phyloP scores from a whole-genome alignment of 2,888 invertebrate genomes.

The Boloria selene region DNA sequence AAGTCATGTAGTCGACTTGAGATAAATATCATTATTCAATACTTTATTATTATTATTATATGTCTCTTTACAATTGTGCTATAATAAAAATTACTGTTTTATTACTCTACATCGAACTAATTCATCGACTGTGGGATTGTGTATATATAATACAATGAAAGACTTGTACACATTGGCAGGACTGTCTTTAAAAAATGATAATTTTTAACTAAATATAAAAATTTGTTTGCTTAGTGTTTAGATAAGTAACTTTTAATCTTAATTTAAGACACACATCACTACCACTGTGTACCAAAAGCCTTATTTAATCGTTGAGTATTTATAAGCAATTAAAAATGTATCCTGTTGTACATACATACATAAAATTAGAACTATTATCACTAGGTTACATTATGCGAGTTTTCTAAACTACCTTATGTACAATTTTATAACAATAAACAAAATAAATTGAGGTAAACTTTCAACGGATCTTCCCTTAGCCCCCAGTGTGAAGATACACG shows the following conservation, averaged over 20 bases:
- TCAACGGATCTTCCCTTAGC: conserved; percentile 25
- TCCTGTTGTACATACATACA: conserved; percentile 22
- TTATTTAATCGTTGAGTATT: conserved; percentile 4
- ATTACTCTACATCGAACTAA: conserved; percentile 21
- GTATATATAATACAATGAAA: conserved; percentile 1
- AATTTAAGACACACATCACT: conserved; percentile 4
- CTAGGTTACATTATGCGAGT: conserved; percentile 37
- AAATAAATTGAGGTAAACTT: conserved; percentile 36
- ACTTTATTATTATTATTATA: conserved; percentile 1
- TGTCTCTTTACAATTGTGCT: background rate
- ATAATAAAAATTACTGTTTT: background rate
- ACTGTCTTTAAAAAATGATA: background rate
- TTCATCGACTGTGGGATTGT: background rate
- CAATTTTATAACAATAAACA: conserved; percentile 42
- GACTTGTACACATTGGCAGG: conserved; percentile 15
- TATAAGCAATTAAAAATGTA: background rate
- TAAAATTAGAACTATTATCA: conserved; percentile 32
- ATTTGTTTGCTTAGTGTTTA: background rate
- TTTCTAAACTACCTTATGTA: conserved; percentile 43
- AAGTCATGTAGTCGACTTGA: conserved; percentile 32
- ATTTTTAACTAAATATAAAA: background rate
- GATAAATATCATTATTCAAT: background rate
- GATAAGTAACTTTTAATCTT: background rate
- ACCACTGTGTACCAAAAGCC: conserved; percentile 19
- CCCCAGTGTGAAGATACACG: conserved; percentile 18